A percentile compares a stretch with the other conserved stretches of the same genome.
Evolutionary conservation across 2,888 invertebrate species (phyloP).

Genomic region (Punctoribates punctum): DNA sequence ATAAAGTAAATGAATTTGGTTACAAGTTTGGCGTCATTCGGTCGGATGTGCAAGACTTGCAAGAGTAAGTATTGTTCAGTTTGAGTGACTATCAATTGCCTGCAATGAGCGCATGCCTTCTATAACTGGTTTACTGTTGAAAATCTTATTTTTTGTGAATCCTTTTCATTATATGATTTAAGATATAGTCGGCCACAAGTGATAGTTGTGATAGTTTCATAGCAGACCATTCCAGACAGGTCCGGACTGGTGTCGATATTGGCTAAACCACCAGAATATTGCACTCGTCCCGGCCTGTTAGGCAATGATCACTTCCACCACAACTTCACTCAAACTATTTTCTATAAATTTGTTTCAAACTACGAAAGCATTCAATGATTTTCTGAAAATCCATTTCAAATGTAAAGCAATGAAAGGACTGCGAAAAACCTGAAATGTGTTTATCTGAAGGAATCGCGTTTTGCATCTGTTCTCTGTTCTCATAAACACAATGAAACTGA

Average conservation of each 20-base stretch:
- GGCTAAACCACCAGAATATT: background rate
- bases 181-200: background rate
- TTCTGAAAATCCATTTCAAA: background rate
- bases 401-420: background rate
- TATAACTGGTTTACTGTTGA: background rate
- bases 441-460: background rate
- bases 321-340: conserved; percentile 6
- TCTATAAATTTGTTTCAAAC: background rate
- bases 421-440: background rate
- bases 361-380: background rate
- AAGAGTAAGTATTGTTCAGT: conserved; percentile 16
- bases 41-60: conserved; percentile 5
- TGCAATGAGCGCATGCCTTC: conserved; percentile 16
- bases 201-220: background rate
- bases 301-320: conserved; percentile 14
- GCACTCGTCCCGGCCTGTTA: conserved; percentile 39
- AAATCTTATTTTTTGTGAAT: conserved; percentile 3
- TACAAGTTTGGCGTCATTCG: conserved; percentile 8
- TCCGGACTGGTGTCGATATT: conserved; percentile 31
- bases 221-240: conserved; percentile 33
- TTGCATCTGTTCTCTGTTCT: conserved; percentile 8
- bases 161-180: background rate
- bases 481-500: background rate
- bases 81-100: background rate
- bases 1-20: background rate